These are phyloP conservation scores for Acrocyrtus sp. DNA, from an alignment of 2,888 invertebrate genomes.

Conservation along the genomic window DNA sequence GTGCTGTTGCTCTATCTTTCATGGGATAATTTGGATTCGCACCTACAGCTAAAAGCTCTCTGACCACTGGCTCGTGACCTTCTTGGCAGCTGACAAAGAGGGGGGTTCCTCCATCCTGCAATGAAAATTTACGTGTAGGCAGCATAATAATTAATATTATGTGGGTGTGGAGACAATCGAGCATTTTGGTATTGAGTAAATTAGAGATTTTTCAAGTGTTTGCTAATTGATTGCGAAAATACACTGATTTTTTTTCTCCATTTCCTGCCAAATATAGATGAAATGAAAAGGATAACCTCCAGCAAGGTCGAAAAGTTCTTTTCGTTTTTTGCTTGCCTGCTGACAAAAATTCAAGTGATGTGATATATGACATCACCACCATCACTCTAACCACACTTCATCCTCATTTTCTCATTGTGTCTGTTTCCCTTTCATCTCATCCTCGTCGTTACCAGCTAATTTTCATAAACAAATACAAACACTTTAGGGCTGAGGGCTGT, in stretches of 20 bases:
- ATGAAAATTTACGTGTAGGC: too few relatives aligned
- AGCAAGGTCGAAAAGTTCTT: slow-evolving; percentile 25
- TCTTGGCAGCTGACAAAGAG: slow-evolving; percentile 92
- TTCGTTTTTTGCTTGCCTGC: too few relatives aligned
- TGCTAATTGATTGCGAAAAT: not conserved
- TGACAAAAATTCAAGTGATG: too few relatives aligned
- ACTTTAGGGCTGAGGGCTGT: too few relatives aligned
- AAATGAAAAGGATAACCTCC: too few relatives aligned
- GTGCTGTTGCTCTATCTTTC: slow-evolving; percentile 91
- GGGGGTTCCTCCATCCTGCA: slow-evolving; percentile 94
- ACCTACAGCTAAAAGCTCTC: slow-evolving; percentile 83
- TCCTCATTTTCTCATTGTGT: too few relatives aligned
- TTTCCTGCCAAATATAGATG: too few relatives aligned
- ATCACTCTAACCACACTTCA: too few relatives aligned
- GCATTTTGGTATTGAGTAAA: too few relatives aligned
- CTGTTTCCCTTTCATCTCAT: slow-evolving; percentile 1
- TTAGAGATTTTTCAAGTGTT: not conserved
- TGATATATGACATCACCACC: not conserved
- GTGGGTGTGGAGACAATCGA: not conserved
- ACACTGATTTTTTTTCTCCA: too few relatives aligned
- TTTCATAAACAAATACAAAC: slow-evolving; percentile 30
- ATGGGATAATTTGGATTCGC: slow-evolving; percentile 83
- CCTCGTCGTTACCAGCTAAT: too few relatives aligned
- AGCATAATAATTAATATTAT: not conserved
- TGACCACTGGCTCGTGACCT: slow-evolving; percentile 88